Percentiles rank a stretch among this genome's conserved stretches.
Conservation (phyloP, 2,888 invertebrate species). For the Hirtodrosophila trivittata region DNA sequence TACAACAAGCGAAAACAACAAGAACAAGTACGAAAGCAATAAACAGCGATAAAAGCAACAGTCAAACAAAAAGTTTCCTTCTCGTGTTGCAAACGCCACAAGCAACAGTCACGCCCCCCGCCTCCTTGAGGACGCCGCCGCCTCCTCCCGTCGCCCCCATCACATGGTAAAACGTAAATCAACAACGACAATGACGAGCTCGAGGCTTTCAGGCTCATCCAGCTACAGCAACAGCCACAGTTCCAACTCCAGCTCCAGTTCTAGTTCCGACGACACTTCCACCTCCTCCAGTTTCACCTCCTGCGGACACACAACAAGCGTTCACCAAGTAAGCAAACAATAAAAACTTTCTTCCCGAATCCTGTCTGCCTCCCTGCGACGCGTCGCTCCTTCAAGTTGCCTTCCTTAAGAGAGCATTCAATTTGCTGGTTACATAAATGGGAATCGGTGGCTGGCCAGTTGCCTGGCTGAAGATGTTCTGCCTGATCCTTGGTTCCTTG, state of each 20-base stretch:
- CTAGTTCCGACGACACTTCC: constrained; percentile 6
- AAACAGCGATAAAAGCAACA: constrained; percentile 57
- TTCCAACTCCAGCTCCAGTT: constrained; percentile 14
- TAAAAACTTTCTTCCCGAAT: constrained; percentile 58
- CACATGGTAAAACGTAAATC: constrained; percentile 63
- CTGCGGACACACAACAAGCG: constrained; percentile 52
- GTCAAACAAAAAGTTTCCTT: constrained; percentile 66
- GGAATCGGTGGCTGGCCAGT: constrained; percentile 45
- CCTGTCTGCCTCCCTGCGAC: constrained; percentile 13
- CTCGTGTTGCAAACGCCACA: constrained; percentile 49
- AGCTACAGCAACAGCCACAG: constrained; percentile 15
- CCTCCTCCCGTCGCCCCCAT: constrained; percentile 14
- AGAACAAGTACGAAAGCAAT: constrained; percentile 33
- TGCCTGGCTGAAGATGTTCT: neutral
- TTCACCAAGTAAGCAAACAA: constrained; percentile 78
- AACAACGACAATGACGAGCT: constrained; percentile 66
- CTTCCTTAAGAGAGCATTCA: constrained; percentile 40
- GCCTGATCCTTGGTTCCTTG: constrained; percentile 10
- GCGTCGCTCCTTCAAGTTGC: constrained; percentile 11
- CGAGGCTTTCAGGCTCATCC: constrained; percentile 46
- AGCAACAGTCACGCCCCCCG: constrained; percentile 35
- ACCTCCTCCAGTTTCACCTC: constrained; percentile 20
- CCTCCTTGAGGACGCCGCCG: too few species aligned
- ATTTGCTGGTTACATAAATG: constrained; percentile 73
- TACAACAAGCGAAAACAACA: constrained; percentile 26